Evolutionary conservation across 2,797 vertebrate genomes (phyloP).

Genomic region (Platyrinchus mystaceus): DNA sequence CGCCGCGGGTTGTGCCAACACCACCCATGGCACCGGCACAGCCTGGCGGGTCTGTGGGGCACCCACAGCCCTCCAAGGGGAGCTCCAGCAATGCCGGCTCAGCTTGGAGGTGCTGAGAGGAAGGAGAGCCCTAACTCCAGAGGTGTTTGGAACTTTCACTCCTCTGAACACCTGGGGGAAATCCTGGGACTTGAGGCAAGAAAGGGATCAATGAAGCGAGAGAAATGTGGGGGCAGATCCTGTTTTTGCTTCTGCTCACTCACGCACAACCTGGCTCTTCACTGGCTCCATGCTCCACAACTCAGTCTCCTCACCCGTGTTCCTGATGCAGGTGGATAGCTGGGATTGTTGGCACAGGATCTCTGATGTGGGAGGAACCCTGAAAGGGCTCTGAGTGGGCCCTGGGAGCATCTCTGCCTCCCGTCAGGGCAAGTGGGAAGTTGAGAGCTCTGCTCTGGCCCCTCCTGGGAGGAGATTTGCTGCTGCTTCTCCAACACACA

Average conservation of each 20-base stretch:
- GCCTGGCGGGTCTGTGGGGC: background rate
- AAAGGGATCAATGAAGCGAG: accelerated
- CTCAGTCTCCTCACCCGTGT: background rate
- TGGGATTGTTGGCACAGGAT: background rate
- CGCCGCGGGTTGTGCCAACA: accelerated
- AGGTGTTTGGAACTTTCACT: background rate
- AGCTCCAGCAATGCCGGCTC: background rate
- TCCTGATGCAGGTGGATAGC: background rate
- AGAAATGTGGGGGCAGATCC: background rate
- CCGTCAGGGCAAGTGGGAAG: background rate
- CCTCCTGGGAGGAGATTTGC: background rate
- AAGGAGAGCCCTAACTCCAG: background rate
- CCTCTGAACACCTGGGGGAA: background rate
- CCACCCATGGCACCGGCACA: background rate
- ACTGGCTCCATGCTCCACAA: background rate
- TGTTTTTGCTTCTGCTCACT: background rate
- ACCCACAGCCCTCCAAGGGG: background rate
- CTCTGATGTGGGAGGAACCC: background rate
- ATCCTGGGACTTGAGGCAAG: background rate
- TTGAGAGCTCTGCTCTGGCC: background rate
- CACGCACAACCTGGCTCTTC: background rate
- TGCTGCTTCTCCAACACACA: background rate
- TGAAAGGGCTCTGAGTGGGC: background rate
- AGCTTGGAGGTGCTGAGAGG: background rate
- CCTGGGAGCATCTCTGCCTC: background rate